These are phyloP conservation scores for Pelecanus crispus DNA, from an alignment of 2,113 vertebrate genomes.

Conservation along the genomic window DNA sequence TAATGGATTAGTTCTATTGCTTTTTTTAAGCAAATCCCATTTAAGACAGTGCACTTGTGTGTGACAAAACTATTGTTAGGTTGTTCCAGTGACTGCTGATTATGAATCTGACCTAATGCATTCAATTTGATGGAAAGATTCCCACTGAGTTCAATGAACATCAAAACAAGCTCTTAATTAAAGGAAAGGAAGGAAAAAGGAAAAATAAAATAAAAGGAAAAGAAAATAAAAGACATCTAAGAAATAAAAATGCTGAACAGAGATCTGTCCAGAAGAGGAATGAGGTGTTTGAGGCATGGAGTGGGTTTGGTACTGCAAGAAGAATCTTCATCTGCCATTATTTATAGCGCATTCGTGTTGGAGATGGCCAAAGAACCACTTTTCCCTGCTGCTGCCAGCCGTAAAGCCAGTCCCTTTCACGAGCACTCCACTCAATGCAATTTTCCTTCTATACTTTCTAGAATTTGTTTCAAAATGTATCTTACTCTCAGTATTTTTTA, in stretches of 20 bases:
- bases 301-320: neutral
- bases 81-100: slow-evolving; percentile 22
- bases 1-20: slow-evolving; percentile 45
- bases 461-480: neutral
- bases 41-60: neutral
- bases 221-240: neutral
- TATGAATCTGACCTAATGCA: slow-evolving; percentile 28
- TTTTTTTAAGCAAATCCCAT: slow-evolving; percentile 47
- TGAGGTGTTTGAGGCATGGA: neutral
- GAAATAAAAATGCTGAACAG: neutral
- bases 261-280: neutral
- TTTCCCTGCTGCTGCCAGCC: neutral
- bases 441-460: neutral
- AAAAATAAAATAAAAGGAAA: neutral
- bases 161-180: slow-evolving; percentile 33
- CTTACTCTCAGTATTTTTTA: neutral
- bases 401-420: neutral
- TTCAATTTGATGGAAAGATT: slow-evolving; percentile 40
- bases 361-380: neutral
- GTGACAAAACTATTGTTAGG: slow-evolving; percentile 31
- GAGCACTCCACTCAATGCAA: neutral
- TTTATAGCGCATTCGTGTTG: neutral
- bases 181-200: neutral
- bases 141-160: slow-evolving; percentile 34
- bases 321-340: neutral